Evolutionary conservation across 2,797 vertebrate genomes (phyloP).

Genomic region (Oryzias sinensis): DNA sequence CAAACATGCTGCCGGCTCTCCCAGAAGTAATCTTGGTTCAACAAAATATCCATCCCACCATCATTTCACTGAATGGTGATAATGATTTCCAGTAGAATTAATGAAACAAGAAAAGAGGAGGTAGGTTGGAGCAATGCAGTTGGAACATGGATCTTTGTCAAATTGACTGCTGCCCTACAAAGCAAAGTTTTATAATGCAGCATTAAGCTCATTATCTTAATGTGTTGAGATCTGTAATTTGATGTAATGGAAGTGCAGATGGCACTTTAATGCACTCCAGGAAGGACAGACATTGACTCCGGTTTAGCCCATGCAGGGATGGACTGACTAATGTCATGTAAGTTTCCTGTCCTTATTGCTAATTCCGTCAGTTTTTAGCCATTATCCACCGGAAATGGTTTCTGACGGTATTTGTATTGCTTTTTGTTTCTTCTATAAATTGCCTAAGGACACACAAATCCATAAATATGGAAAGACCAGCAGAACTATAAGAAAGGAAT

Average conservation of each 20-base stretch:
- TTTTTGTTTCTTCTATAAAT: background rate
- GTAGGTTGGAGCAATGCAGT: background rate
- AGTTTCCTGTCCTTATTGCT: constrained; percentile 3
- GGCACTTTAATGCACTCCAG: constrained; percentile 42
- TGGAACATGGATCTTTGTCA: background rate
- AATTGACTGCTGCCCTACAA: background rate
- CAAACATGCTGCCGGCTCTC: constrained; percentile 8
- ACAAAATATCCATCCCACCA: constrained; percentile 3
- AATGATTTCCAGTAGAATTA: constrained; percentile 28
- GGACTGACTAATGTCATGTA: constrained; percentile 27
- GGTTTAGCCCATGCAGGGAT: constrained; percentile 29
- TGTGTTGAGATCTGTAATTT: constrained; percentile 33
- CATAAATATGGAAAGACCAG: too few species aligned
- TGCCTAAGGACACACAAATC: too few species aligned
- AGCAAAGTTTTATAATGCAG: constrained; percentile 12
- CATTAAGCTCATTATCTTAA: constrained; percentile 10
- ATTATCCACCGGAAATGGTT: too few species aligned
- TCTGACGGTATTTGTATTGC: too few species aligned
- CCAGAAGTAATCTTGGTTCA: constrained; percentile 9
- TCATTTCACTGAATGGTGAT: constrained; percentile 31
- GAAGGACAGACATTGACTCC: constrained; percentile 47
- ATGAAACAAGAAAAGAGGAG: constrained; percentile 16
- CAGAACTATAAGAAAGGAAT: background rate
- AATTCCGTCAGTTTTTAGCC: background rate
- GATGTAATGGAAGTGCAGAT: constrained; percentile 38